Percentiles rank a stretch among this genome's conserved stretches.
Conservation (phyloP, 2,113 vertebrate genomes). For the Marmota flaviventris region DNA sequence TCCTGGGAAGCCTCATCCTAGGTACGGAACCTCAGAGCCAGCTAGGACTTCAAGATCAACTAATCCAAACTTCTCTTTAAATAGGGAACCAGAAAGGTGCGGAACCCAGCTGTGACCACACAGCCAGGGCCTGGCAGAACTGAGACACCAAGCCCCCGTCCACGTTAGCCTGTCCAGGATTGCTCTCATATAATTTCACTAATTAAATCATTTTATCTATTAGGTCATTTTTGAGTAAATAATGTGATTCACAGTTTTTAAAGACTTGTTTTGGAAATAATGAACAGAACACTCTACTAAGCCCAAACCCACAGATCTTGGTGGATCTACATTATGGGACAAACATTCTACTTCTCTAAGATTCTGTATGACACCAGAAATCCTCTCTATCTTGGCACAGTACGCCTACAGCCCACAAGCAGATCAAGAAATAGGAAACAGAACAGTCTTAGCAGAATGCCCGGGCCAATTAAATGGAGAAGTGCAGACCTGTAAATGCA, state of each 20-base stretch:
- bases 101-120: accelerated
- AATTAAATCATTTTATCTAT: constrained; percentile 50
- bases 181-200: constrained; percentile 47
- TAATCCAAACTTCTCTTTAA: background rate
- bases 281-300: background rate
- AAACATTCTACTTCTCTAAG: background rate
- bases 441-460: background rate
- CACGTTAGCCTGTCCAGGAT: background rate
- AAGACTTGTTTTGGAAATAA: constrained; percentile 58
- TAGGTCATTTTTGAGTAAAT: constrained; percentile 61
- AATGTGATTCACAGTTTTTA: constrained; percentile 59
- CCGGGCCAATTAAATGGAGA: background rate
- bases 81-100: background rate
- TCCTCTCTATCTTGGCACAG: background rate
- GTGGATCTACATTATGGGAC: background rate
- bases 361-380: background rate
- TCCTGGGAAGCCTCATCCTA: background rate
- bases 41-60: background rate
- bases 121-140: background rate
- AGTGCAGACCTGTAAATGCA: background rate
- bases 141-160: background rate
- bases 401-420: background rate
- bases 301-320: background rate
- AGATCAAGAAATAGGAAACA: background rate
- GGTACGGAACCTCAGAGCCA: background rate